Evolutionary conservation across 2,888 invertebrate genomes (phyloP), one percentile per base, ranked within the genome.

Genomic region (Chloroclysta siterata): DNA sequence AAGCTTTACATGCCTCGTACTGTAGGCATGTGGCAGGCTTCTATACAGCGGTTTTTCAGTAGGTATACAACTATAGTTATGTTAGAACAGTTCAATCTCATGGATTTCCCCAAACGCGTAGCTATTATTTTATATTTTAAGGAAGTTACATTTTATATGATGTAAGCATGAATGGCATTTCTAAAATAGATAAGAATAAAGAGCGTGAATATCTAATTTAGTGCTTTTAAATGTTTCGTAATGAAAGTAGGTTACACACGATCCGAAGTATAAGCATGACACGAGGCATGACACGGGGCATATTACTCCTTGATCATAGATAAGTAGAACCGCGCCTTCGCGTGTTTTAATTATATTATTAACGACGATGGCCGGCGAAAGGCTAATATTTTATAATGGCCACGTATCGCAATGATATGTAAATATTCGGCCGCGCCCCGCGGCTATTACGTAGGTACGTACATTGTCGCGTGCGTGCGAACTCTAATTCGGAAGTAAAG

Each of bases 331-430:
- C 90, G 84, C 89, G 83, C 90, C 90, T 90, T 87, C 79, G 88
- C 91, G 89, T 90, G 90, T 89, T 92, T 91, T 93, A 93, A 93
- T 93, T 93, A 92, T 90, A 90, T 91, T 90, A 92, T 90, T 91
- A 92, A 92, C 88, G 88, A 85, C 84, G 85, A 84, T 84, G 88
- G 81, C 79, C 83, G 84, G 81, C 86, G 82, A 88, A 90, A 89
- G 89, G 88, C 84, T 91, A 89, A 91, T 91, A 90, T 90, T 92
- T 92, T 89, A 85, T 89, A 89, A 92, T 90, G 87, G 89, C 79
- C 74, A 82, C 83, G 87, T 89, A 91, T 89, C 87, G 89, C 93
- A 90, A 93, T 91, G 92, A 92, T 92, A 93, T 93, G 92, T 93
- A 92, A 93, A 93, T 93, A 92, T 88, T 82, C 84, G 63, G 86